phyloP scores from a whole-genome alignment of 2,888 invertebrate genomes.

The Drosophila setosimentum region DNA sequence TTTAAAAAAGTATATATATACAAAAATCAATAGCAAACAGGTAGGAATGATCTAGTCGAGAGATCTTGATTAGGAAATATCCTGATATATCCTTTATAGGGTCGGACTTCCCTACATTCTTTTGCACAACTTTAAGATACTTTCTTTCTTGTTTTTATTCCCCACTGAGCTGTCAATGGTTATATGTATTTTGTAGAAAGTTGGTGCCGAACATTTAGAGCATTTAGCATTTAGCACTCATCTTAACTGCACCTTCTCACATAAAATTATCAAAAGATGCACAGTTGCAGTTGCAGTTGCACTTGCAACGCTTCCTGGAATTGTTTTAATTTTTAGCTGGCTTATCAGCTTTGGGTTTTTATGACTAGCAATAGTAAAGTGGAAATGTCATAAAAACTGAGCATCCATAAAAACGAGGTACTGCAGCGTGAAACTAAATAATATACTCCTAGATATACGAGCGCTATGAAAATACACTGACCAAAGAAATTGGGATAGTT shows the following conservation, averaged over 20 bases:
- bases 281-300: constrained; percentile 27
- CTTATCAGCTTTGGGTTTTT: constrained; percentile 29
- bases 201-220: background rate
- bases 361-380: constrained; percentile 22
- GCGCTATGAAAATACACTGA: constrained; percentile 13
- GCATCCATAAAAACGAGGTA: constrained; percentile 39
- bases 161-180: background rate
- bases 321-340: constrained; percentile 5
- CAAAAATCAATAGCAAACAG: background rate
- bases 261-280: constrained; percentile 9
- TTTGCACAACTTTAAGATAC: background rate
- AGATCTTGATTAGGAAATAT: background rate
- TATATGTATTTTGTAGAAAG: background rate
- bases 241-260: background rate
- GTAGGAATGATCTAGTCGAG: background rate
- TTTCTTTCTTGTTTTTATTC: background rate
- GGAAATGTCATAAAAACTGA: constrained; percentile 52
- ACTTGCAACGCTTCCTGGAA: constrained; percentile 22
- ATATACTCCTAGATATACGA: background rate
- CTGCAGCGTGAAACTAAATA: constrained; percentile 25
- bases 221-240: background rate
- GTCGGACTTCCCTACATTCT: too few relatives aligned
- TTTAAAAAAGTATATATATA: rapidly evolving
- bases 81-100: background rate
- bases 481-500: background rate